Evolutionary conservation across 2,113 vertebrate species (phyloP).

Genomic region (Garra rufa): DNA sequence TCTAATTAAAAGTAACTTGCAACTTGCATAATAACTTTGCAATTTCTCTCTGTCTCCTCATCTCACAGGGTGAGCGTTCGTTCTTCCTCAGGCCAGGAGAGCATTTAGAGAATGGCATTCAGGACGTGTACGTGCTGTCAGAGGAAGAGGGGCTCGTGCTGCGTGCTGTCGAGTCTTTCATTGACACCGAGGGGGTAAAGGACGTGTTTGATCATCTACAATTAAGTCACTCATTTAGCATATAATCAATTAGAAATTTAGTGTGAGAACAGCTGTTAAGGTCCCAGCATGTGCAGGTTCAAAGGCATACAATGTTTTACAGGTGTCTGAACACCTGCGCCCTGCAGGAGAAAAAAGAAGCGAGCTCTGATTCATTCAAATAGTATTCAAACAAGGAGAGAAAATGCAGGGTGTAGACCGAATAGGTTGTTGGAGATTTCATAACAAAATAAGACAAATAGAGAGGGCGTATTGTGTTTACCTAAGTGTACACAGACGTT

Average conservation of each 20-base stretch:
- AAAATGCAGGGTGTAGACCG: conserved; percentile 15
- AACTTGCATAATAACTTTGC: background rate
- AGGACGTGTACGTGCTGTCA: conserved; percentile 85
- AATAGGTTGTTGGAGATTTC: conserved; percentile 2
- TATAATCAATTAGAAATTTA: background rate
- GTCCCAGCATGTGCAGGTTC: background rate
- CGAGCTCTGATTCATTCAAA: conserved; percentile 26
- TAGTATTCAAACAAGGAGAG: conserved; percentile 16
- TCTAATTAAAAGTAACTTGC: no score
- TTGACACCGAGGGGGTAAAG: conserved; percentile 63
- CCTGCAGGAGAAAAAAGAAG: background rate
- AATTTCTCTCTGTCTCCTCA: background rate
- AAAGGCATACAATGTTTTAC: background rate
- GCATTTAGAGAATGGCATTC: conserved; percentile 82
- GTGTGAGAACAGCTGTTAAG: background rate
- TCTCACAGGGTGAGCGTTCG: conserved; percentile 85
- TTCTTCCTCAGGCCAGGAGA: conserved; percentile 90
- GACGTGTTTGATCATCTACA: background rate
- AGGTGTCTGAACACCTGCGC: background rate
- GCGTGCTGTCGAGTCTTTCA: conserved; percentile 81
- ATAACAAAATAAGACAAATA: conserved; percentile 9
- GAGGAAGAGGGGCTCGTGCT: conserved; percentile 89
- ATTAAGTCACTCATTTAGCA: background rate
- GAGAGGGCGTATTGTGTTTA: background rate
- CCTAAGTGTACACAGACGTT: background rate